Percentiles rank a stretch among this genome's conserved stretches.
phyloP scores from a whole-genome alignment of 2,113 vertebrate genomes.

The Procavia capensis region DNA sequence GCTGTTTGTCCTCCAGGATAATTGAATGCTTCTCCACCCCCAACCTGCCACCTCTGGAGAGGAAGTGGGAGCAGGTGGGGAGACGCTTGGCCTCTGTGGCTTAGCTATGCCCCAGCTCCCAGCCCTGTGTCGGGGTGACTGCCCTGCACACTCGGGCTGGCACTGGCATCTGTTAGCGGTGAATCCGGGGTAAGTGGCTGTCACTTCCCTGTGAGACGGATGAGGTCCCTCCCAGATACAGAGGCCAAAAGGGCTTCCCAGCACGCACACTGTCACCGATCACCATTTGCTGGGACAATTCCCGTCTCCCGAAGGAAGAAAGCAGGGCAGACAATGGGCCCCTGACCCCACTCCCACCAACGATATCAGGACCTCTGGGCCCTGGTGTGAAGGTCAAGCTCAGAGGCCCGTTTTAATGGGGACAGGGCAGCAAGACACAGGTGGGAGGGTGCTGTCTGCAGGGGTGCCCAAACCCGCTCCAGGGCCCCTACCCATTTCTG shows the following conservation, averaged over 20 bases:
- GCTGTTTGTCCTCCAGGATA: not conserved
- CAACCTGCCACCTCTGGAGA: not conserved
- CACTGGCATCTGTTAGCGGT: not conserved
- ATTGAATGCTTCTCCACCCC: not conserved
- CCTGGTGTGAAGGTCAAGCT: not conserved
- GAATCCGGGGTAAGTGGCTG: too few species aligned
- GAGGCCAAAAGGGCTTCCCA: not conserved
- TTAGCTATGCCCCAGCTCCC: not conserved
- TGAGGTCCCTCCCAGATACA: not conserved
- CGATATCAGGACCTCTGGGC: not conserved
- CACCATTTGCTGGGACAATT: not conserved
- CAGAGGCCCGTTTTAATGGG: not conserved
- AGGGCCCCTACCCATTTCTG: too few species aligned
- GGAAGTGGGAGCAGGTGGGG: not conserved
- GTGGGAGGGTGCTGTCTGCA: too few species aligned
- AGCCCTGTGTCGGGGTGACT: too few species aligned
- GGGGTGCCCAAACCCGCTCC: not conserved
- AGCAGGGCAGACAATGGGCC: not conserved
- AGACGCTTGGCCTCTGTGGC: not conserved
- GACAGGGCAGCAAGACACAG: not conserved
- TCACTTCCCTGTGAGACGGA: not conserved
- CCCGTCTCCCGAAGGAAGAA: not conserved
- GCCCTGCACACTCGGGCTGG: fast-evolving
- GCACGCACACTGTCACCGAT: fast-evolving
- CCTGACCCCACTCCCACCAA: too few species aligned